phyloP scores from a whole-genome alignment of 1,140 invertebrate genomes.

The Holotrichia oblita region DNA sequence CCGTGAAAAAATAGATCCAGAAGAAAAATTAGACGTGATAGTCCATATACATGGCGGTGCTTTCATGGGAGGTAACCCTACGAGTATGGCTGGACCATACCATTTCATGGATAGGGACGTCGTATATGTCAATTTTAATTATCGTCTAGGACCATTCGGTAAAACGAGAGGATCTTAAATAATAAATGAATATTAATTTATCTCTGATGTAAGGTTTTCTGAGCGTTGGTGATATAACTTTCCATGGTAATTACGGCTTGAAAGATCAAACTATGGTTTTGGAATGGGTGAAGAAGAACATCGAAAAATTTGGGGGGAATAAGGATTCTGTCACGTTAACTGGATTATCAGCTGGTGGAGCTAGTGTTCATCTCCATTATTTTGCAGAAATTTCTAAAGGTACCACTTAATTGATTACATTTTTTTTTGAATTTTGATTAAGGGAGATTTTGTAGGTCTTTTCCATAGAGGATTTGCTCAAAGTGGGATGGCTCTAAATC shows the following conservation, averaged over 20 bases:
- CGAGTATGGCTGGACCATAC: conserved; percentile 58
- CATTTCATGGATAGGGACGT: conserved; percentile 68
- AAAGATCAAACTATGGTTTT: conserved; percentile 66
- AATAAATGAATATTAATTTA: background rate
- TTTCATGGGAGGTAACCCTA: conserved; percentile 64
- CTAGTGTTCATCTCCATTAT: conserved; percentile 64
- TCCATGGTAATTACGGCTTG: conserved; percentile 66
- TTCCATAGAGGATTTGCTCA: conserved; percentile 77
- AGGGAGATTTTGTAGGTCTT: conserved; percentile 63
- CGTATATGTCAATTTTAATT: conserved; percentile 71
- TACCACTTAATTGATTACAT: too few relatives aligned
- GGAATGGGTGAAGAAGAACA: conserved; percentile 68
- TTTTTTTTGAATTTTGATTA: too few relatives aligned
- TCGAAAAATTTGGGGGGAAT: conserved; percentile 68
- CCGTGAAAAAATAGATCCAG: conserved; percentile 54
- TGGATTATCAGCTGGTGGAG: conserved; percentile 63
- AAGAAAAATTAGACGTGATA: conserved; percentile 62
- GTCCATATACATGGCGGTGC: conserved; percentile 68
- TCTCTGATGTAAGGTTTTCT: conserved; percentile 42
- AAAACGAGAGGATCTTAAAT: conserved; percentile 47
- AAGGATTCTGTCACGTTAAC: conserved; percentile 63
- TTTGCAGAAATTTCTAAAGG: conserved; percentile 63
- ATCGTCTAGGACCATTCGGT: conserved; percentile 69
- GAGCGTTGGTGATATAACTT: conserved; percentile 43
- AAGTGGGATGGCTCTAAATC: conserved; percentile 76